Base-by-base conservation (phyloP, 2,113 vertebrate genomes). In the Clarias gariepinus region DNA sequence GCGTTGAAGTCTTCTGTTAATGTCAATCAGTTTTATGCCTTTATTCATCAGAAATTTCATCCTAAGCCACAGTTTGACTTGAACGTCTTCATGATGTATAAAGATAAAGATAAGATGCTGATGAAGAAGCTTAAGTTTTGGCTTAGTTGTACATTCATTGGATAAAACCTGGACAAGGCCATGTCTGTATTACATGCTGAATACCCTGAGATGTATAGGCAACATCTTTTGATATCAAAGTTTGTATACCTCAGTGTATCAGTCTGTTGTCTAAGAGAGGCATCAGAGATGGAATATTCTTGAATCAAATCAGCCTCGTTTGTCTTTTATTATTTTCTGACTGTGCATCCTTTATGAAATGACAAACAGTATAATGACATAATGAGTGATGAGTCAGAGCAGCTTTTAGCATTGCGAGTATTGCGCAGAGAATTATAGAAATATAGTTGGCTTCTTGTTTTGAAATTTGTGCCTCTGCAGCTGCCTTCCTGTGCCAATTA, bases 331-430 rank as follows among this genome's bases (percentile, higher is more conserved):
- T 41, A 73, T 81, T 47, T 25, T 16, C 53, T 36, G n/a, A 71
- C 63, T 36, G 57, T 16, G 19, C 64, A 82, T 69, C 55, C 36
- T 76, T 81, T 53, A 63, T 86, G n/a, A 82, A 86, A 82, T 82
- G 78, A 80, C 25, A 64, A 58, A 41, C 25, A 23, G 55, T 21
- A 18, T 71, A 74, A 82, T 74, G 25, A 61, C 55, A 74, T 74
- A 73, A 63, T 82, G 57, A 81, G 57, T 53, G 79, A 82, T 77
- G 73, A 78, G 23, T 80, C 79, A 78, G 63, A 81, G 30, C 64
- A 41, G 64, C 64, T 41, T 71, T 69, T 60, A 23, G 3, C 23
- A 8, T 33, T 63, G 10, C 36, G 2, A 47, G 12, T 13, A 7
- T 7, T 30, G 64, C 30, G 36, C 16, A 23, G 66, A n/a, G 3